A percentile compares a stretch with the other conserved stretches of the same genome.
Conservation (phyloP, 37 sponge, comb jelly and placozoan genomes). For the Hexactinellida sp. region DNA sequence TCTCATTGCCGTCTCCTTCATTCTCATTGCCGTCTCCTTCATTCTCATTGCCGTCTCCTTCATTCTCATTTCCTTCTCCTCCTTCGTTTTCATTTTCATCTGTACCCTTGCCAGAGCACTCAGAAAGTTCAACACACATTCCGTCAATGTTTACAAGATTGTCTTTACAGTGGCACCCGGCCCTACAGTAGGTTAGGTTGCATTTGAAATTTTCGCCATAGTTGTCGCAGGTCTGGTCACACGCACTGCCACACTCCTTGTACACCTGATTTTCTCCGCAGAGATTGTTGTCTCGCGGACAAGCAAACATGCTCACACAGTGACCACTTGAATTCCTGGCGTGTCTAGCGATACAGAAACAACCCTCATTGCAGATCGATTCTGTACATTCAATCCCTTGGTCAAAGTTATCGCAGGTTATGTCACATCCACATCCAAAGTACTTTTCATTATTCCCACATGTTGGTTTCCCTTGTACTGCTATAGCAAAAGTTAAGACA, state of each 20-base stretch:
- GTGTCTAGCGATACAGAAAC: background rate
- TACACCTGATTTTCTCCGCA: background rate
- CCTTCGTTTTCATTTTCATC: background rate
- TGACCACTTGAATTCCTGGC: background rate
- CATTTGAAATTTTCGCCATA: background rate
- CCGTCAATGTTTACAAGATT: background rate
- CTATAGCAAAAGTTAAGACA: background rate
- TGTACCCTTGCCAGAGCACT: background rate
- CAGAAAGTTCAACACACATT: background rate
- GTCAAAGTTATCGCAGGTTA: background rate
- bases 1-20: background rate
- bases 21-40: background rate
- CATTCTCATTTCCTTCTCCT: background rate
- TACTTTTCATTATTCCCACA: background rate
- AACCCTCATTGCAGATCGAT: background rate
- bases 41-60: background rate
- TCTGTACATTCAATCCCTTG: background rate
- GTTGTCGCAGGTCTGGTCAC: background rate
- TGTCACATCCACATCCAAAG: background rate
- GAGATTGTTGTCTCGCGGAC: background rate
- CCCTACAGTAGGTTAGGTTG: background rate
- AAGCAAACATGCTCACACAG: background rate
- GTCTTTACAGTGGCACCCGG: background rate
- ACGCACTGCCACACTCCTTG: background rate
- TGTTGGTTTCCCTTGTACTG: background rate